A percentile compares a stretch with the other conserved stretches of the same genome.
phyloP scores from a whole-genome alignment of 2,888 invertebrate species.

The Ectemnius continuus region DNA sequence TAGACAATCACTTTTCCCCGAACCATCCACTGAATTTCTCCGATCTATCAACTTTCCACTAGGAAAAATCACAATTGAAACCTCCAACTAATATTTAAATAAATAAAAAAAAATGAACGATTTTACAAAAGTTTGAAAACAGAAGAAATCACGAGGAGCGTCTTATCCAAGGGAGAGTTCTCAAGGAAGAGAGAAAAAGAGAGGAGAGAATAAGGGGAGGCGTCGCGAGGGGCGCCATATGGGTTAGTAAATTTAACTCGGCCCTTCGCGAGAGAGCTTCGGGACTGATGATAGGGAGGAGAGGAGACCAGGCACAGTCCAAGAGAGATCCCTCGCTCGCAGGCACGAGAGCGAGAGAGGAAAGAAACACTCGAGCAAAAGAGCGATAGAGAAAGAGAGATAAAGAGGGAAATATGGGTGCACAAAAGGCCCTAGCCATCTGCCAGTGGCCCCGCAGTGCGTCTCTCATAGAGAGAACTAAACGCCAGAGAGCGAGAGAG shows the following conservation, averaged over 20 bases:
- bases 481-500: slow-evolving; percentile 19
- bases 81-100: too few species aligned
- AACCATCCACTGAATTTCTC: too few species aligned
- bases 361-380: not conserved
- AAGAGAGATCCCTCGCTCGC: too few species aligned
- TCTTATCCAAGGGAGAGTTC: too few species aligned
- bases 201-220: too few species aligned
- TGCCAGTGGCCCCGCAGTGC: slow-evolving; percentile 62
- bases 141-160: too few species aligned
- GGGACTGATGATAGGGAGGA: slow-evolving; percentile 24
- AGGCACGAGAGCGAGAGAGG: not conserved
- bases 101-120: too few species aligned
- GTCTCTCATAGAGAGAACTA: slow-evolving; percentile 63
- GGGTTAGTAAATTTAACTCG: slow-evolving; percentile 71
- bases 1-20: too few species aligned
- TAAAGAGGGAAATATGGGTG: slow-evolving; percentile 63
- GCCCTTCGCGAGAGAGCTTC: slow-evolving; percentile 47
- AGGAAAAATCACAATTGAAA: too few species aligned
- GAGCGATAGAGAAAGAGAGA: slow-evolving; percentile 40
- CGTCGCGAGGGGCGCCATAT: slow-evolving; percentile 64
- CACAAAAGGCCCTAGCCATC: slow-evolving; percentile 70
- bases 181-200: too few species aligned
- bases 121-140: too few species aligned
- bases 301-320: not conserved
- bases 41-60: too few species aligned